Base-by-base conservation (phyloP, 2,888 invertebrate species). In the Eumacrocentrus americanus region DNA sequence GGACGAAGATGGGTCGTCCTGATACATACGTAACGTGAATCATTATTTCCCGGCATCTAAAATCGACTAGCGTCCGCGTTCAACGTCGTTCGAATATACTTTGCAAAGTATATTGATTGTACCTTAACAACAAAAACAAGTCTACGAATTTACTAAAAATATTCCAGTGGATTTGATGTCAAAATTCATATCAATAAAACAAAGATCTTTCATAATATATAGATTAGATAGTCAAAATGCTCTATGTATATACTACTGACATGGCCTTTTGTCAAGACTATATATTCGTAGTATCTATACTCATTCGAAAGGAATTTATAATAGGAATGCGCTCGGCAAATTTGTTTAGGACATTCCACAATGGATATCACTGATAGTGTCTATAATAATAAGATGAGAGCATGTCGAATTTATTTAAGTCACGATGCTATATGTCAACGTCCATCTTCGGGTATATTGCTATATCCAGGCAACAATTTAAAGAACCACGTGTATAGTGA, bases 311-410 rank as follows among this genome's bases (percentile, higher is more conserved):
- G 66, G 69, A 68, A 68, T 67, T 67, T 55, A 64, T 61, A 63
- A 63, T 63, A 66, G 20, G 69, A 70, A 70, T 66, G 64, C 65
- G 60, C 65, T 66, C 66, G 61, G 67, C 67, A 66, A 72, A 72
- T 70, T 71, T 67, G 67, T 68, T 62, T 58, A 62, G 44, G 55
- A 62, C 65, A 67, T 70, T 64, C 66, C 56, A 52, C n/a, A n/a
- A n/a, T n/a, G n/a, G n/a, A n/a, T n/a, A n/a, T n/a, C n/a, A n/a
- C n/a, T n/a, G n/a, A n/a, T n/a, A n/a, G n/a, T n/a, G n/a, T n/a
- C n/a, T n/a, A n/a, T n/a, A n/a, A n/a, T n/a, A n/a, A n/a, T n/a
- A n/a, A n/a, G n/a, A n/a, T n/a, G n/a, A n/a, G n/a, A n/a, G n/a
- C n/a, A n/a, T n/a, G n/a, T n/a, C n/a, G n/a, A n/a, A n/a, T n/a